Evolutionary conservation across 2,797 vertebrate species (phyloP).

Genomic region (Pogoniulus pusillus): DNA sequence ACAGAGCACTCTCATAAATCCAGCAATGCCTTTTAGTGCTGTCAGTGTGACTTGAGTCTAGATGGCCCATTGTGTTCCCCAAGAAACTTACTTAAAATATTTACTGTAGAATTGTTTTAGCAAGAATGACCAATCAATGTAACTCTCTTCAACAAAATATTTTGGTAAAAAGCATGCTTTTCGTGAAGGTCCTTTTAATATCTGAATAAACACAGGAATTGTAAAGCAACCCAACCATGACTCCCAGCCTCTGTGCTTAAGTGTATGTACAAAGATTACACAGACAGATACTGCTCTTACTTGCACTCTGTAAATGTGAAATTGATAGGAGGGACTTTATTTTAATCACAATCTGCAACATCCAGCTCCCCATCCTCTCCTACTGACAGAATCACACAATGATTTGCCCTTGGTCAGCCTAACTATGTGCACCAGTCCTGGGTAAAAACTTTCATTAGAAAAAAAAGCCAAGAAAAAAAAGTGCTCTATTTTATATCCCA

Average conservation of each 20-base stretch:
- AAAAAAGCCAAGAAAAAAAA: neutral
- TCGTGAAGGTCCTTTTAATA: neutral
- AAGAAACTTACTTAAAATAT: constrained; percentile 73
- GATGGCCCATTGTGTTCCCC: constrained; percentile 55
- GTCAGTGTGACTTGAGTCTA: constrained; percentile 49
- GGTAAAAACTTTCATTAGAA: neutral
- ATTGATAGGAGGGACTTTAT: neutral
- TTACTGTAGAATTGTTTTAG: constrained; percentile 68
- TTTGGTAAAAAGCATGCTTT: constrained; percentile 15
- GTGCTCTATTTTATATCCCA: neutral
- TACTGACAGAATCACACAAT: neutral
- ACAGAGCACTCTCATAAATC: constrained; percentile 71
- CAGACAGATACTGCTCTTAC: neutral
- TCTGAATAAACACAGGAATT: neutral
- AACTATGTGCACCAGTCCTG: accelerated
- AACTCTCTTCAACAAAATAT: constrained; percentile 42
- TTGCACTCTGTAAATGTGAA: neutral
- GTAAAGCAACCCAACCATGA: neutral
- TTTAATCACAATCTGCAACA: neutral
- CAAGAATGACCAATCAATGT: constrained; percentile 14
- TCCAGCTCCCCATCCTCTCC: neutral
- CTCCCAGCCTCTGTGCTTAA: neutral
- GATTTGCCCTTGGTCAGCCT: neutral
- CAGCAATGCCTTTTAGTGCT: constrained; percentile 57
- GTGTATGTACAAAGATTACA: neutral